Conservation (phyloP, 2,888 invertebrate species). For the Zonitis immaculata region DNA sequence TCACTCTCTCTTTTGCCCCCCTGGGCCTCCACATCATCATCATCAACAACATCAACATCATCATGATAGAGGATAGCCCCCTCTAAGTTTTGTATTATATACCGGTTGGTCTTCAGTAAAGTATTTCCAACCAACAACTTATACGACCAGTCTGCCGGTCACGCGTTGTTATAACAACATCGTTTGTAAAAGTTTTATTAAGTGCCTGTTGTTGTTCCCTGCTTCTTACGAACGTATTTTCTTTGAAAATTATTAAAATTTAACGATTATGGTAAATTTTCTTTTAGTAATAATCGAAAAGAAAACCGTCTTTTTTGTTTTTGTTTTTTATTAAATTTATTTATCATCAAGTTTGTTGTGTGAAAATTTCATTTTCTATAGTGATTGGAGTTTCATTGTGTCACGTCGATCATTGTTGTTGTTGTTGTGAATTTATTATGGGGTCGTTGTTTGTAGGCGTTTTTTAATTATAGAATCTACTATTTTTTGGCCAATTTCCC, state of each 20-base stretch:
- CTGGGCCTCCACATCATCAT: no score
- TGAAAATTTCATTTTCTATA: no score
- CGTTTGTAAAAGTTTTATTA: constrained; percentile 1
- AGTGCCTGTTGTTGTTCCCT: background rate
- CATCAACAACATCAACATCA: no score
- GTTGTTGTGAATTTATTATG: background rate
- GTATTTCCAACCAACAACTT: constrained; percentile 19
- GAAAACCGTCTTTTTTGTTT: background rate
- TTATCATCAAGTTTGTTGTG: constrained; percentile 5
- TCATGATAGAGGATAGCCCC: constrained; percentile 25
- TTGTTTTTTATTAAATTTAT: background rate
- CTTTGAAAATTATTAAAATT: no score
- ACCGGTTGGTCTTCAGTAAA: constrained; percentile 27
- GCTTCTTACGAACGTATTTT: no score
- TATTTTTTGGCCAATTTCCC: background rate
- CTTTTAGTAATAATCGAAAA: no score
- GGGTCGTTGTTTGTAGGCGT: background rate
- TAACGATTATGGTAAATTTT: constrained; percentile 33
- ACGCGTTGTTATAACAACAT: constrained; percentile 24
- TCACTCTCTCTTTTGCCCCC: constrained; percentile 35
- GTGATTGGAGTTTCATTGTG: no score
- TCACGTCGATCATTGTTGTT: background rate
- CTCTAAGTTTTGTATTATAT: constrained; percentile 23
- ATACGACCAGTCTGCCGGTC: constrained; percentile 37
- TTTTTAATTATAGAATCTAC: background rate